Conservation (phyloP, 2,113 vertebrate species). For the Misgurnus anguillicaudatus region DNA sequence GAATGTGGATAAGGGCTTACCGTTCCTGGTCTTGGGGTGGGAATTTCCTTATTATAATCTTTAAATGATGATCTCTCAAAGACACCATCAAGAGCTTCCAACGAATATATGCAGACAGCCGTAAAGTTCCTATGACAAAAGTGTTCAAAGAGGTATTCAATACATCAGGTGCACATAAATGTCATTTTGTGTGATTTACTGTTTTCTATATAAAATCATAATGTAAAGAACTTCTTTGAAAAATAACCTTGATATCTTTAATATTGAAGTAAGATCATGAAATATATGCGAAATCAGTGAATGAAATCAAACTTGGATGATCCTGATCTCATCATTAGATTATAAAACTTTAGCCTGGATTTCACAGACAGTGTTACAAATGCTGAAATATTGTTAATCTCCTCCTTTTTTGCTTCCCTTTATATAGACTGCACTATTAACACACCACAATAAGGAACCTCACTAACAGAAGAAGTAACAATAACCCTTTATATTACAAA, state of each 20-base stretch:
- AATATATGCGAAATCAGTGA: too few species aligned
- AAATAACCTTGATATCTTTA: too few species aligned
- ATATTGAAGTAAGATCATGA: too few species aligned
- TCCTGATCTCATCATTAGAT: too few species aligned
- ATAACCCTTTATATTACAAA: neutral
- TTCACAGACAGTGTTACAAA: too few species aligned
- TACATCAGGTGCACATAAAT: neutral
- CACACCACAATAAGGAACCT: neutral
- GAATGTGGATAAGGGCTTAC: conserved; percentile 66
- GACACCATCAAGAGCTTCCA: conserved; percentile 78
- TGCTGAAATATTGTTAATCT: too few species aligned
- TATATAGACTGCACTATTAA: neutral
- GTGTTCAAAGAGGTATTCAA: neutral
- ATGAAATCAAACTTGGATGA: too few species aligned
- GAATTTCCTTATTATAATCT: conserved; percentile 70
- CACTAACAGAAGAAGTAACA: neutral
- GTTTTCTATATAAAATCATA: too few species aligned
- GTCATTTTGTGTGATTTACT: too few species aligned
- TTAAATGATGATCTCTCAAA: conserved; percentile 84
- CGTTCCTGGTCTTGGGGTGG: conserved; percentile 81
- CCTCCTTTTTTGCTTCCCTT: neutral
- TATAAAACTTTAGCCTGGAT: too few species aligned
- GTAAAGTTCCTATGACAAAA: conserved; percentile 82
- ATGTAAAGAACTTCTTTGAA: too few species aligned
- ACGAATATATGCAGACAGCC: conserved; percentile 85